phyloP scores from a whole-genome alignment of 2,888 invertebrate species.

The Macroteleia sp. region DNA sequence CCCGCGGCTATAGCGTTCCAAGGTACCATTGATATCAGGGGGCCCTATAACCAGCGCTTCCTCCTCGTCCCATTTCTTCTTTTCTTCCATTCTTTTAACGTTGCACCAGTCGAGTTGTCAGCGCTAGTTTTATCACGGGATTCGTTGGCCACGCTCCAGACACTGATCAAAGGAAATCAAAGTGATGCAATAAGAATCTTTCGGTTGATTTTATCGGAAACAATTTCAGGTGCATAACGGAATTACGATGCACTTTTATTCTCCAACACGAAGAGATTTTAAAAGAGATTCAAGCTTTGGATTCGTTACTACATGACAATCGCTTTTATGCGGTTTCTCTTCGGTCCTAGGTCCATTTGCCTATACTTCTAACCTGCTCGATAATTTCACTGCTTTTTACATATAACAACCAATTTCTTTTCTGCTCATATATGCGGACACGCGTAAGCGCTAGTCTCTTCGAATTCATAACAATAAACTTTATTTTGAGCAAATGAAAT shows the following conservation, averaged over 20 bases:
- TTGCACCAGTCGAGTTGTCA: slow-evolving; percentile 20
- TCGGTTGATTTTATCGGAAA: slow-evolving; percentile 45
- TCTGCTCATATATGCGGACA: no score
- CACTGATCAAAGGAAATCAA: slow-evolving; percentile 53
- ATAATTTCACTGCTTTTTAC: slow-evolving; percentile 1
- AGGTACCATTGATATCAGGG: slow-evolving; percentile 20
- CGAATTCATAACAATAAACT: no score
- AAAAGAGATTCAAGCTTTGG: slow-evolving; percentile 21
- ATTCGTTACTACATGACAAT: slow-evolving; percentile 31
- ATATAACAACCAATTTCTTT: no score
- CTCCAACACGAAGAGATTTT: slow-evolving; percentile 18
- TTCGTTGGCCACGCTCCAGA: slow-evolving; percentile 53
- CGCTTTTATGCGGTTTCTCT: slow-evolving; percentile 23
- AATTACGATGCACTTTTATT: slow-evolving; percentile 35
- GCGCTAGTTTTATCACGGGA: slow-evolving; percentile 43
- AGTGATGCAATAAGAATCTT: slow-evolving; percentile 41
- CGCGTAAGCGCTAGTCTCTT: no score
- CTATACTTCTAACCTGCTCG: not conserved
- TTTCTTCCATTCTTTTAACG: slow-evolving; percentile 35
- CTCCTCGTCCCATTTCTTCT: not conserved
- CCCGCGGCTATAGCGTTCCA: slow-evolving; percentile 29
- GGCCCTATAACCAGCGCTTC: not conserved
- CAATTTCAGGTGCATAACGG: slow-evolving; percentile 46
- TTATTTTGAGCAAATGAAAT: no score
- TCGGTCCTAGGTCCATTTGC: not conserved